Base-by-base conservation (phyloP, 23 tunicate species). In the Corella eumyota region DNA sequence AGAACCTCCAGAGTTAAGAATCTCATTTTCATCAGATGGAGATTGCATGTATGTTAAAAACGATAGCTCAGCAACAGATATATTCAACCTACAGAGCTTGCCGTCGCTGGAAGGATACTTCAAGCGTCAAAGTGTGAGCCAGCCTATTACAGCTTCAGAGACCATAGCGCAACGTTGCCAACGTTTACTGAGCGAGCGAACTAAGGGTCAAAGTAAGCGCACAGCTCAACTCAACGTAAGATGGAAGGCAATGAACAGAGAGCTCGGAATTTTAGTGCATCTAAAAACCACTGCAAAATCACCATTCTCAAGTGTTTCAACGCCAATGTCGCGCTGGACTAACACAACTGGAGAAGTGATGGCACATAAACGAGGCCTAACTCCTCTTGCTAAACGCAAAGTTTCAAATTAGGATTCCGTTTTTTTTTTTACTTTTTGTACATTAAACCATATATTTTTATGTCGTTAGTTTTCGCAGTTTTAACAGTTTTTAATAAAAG, bases 241-340 rank as follows among this genome's bases (percentile, higher is more conserved):
- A 19, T 84, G 94, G 94, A 59, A 62, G 25, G 25, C 21, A 4
- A 60, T 75, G 69, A 56, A 61, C 56, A 84, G 63, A 47, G 78
- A 84, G 36, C 69, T 84, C 6, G 50, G 33, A 1, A 51, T 84
- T 36, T 4, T 84, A n/a, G 32, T 56, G 4, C 64, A 55, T 55
- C 33, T 75, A 11, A 75, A 64, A 40, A 46, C 58, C 37, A 33
- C 61, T 13, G 17, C 34, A 5, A 70, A 75, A 75, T 40, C 57
- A 2, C 58, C 64, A 51, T 46, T 4, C 15, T 31, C 81, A 36
- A 21, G 45, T 36, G 23, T 52, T 9, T 64, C 81, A 6, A 29
- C 80, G 17, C 61, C 81, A 0, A 63, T 63, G 25, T 32, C 72
- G 6, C 31, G 63, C 36, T 75, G 81, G 81, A 64, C 62, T 28